These are phyloP conservation scores for Gymnothorax reevesii DNA, from an alignment of 2,797 vertebrate species.

Conservation along the genomic window DNA sequence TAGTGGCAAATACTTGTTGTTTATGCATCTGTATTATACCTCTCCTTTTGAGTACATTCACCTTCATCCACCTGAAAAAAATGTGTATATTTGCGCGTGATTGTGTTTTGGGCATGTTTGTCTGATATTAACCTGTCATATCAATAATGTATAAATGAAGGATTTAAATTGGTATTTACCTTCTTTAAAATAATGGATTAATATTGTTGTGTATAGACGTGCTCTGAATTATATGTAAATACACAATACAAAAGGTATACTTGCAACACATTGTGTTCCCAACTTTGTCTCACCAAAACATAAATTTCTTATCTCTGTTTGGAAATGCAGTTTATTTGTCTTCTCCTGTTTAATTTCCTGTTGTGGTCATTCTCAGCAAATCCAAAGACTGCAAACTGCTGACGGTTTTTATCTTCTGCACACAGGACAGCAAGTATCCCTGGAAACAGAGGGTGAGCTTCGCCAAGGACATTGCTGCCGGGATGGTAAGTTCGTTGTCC, in stretches of 20 bases:
- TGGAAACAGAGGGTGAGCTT: constrained; percentile 90
- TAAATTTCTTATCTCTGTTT: not conserved
- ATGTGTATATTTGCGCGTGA: too few species aligned
- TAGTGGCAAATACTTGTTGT: too few species aligned
- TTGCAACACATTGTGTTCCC: too few species aligned
- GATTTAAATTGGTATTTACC: too few species aligned
- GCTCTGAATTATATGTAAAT: not conserved
- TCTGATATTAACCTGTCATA: too few species aligned
- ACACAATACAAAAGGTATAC: too few species aligned
- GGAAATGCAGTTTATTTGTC: not conserved
- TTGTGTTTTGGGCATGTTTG: too few species aligned
- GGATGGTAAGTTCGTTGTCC: constrained; percentile 78
- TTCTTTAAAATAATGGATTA: too few species aligned
- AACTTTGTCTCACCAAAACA: not conserved
- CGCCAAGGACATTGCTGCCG: constrained; percentile 91
- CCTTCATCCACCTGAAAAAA: too few species aligned
- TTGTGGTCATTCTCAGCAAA: not conserved
- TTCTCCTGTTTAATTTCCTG: not conserved
- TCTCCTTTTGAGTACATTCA: not conserved
- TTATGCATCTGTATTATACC: not conserved
- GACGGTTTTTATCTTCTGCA: constrained; percentile 29
- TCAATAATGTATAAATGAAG: too few species aligned
- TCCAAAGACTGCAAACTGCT: not conserved
- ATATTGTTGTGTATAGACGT: too few species aligned
- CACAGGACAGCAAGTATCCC: constrained; percentile 83